A percentile compares a stretch with the other conserved stretches of the same genome.
Conservation (phyloP, 2,113 vertebrate species). For the Engystomops pustulosus region DNA sequence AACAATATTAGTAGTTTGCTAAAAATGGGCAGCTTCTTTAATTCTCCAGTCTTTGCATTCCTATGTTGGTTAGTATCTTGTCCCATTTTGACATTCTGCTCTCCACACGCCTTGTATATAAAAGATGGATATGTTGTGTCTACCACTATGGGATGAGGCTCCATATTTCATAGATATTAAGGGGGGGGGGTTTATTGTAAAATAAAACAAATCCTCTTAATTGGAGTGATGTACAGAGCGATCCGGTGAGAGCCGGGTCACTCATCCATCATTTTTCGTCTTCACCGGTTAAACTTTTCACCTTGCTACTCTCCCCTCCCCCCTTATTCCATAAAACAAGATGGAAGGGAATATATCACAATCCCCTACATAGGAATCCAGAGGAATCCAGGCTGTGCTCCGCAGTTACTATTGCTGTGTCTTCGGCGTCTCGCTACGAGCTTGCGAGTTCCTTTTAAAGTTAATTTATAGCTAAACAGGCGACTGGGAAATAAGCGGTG, state of each 20-base stretch:
- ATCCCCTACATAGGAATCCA: not conserved
- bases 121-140: not conserved
- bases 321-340: not conserved
- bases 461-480: slow-evolving; percentile 39
- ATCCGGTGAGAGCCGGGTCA: not conserved
- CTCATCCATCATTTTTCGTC: not conserved
- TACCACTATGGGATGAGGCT: not conserved
- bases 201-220: too few relatives aligned
- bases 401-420: not conserved
- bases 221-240: not conserved
- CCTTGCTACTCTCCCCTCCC: not conserved
- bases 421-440: not conserved
- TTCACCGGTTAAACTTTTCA: slow-evolving; percentile 16
- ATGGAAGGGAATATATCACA: not conserved
- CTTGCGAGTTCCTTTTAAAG: slow-evolving; percentile 4
- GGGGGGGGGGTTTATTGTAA: too few relatives aligned
- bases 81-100: not conserved
- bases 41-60: too few relatives aligned
- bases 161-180: slow-evolving; percentile 7
- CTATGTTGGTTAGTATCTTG: too few relatives aligned
- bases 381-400: not conserved
- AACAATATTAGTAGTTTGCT: too few relatives aligned
- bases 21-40: too few relatives aligned
- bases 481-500: slow-evolving; percentile 20
- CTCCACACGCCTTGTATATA: not conserved